Conservation (phyloP, 2,113 vertebrate genomes). For the Malurus elegans region DNA sequence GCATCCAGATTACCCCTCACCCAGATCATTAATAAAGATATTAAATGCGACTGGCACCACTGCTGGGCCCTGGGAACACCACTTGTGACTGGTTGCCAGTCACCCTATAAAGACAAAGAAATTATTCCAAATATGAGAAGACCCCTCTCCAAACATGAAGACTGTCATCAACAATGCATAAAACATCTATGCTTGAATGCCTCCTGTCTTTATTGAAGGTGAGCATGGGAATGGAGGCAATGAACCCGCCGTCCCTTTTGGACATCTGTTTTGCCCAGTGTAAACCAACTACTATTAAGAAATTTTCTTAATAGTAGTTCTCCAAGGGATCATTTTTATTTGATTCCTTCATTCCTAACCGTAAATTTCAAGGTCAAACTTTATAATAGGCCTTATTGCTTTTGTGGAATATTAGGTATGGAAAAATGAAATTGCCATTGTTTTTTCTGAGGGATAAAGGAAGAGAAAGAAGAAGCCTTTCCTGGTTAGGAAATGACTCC, state of each 20-base stretch:
- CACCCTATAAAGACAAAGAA: not conserved
- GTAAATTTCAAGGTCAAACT: not conserved
- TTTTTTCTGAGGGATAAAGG: not conserved
- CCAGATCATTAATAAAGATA: too few species aligned
- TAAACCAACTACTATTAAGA: not conserved
- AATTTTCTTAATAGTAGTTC: not conserved
- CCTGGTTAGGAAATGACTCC: not conserved
- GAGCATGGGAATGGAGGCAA: not conserved
- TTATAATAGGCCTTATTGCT: not conserved
- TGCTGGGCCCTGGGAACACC: not conserved
- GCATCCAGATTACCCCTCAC: not conserved
- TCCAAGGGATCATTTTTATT: not conserved
- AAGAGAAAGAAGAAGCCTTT: not conserved
- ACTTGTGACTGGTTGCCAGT: not conserved
- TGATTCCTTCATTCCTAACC: not conserved
- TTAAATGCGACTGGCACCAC: too few species aligned
- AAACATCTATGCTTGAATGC: not conserved
- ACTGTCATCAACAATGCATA: fast-evolving
- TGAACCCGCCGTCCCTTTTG: not conserved
- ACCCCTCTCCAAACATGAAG: not conserved
- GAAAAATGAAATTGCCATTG: not conserved
- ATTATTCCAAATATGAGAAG: not conserved
- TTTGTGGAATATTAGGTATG: not conserved
- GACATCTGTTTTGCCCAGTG: not conserved
- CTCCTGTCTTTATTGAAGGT: not conserved